These are phyloP conservation scores for Eumeta japonica DNA, from an alignment of 1,140 invertebrate genomes.

Conservation along the genomic window DNA sequence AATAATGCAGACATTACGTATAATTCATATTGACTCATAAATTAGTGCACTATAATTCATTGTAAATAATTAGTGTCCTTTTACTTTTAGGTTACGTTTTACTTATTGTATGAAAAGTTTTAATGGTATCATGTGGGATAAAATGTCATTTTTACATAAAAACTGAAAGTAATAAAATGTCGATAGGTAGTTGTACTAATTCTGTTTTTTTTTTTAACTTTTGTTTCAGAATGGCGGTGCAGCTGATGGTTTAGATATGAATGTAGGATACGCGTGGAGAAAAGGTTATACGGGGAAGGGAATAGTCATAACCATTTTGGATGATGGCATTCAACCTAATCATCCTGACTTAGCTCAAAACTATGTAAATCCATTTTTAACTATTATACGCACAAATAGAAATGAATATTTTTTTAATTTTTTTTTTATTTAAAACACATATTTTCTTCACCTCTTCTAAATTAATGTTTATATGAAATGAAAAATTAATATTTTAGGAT, in stretches of 20 bases:
- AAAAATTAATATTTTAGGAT: conserved; percentile 65
- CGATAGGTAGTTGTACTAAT: neutral
- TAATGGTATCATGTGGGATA: too few relatives aligned
- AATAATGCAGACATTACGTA: neutral
- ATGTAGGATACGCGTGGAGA: conserved; percentile 89
- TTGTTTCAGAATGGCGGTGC: conserved; percentile 74
- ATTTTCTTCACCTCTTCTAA: neutral
- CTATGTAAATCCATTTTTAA: conserved; percentile 82
- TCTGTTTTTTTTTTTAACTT: conserved; percentile 1
- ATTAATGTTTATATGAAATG: neutral
- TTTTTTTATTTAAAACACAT: neutral
- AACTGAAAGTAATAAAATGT: conserved; percentile 1
- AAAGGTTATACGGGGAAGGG: conserved; percentile 93
- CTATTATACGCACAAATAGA: conserved; percentile 4
- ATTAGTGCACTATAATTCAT: too few relatives aligned
- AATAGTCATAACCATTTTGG: conserved; percentile 93
- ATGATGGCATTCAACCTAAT: conserved; percentile 93
- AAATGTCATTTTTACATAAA: neutral
- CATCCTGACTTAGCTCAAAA: conserved; percentile 88
- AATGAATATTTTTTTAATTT: neutral
- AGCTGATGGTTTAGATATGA: conserved; percentile 92
- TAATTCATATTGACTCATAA: too few relatives aligned
- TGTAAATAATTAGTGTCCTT: too few relatives aligned
- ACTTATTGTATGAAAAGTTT: too few relatives aligned
- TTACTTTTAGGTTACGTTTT: too few relatives aligned